Evolutionary conservation across 2,888 invertebrate genomes (phyloP), one percentile per base, ranked within the genome.

Genomic region (Diadegma fenestrale): DNA sequence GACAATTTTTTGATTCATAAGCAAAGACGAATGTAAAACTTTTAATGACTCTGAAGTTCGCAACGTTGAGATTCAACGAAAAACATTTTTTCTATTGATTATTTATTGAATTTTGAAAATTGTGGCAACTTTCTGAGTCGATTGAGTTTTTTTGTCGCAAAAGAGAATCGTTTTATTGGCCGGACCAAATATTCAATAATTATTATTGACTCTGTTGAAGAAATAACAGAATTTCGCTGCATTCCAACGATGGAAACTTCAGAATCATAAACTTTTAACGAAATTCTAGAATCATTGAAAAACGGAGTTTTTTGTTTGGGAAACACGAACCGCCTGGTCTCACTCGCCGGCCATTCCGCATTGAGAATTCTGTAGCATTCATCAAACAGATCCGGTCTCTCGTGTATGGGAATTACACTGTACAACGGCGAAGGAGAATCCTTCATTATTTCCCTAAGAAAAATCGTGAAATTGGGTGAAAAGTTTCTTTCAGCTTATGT

Each of bases 261-360:
- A n/a, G n/a, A n/a, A n/a, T n/a, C n/a, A n/a, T n/a, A n/a, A 8
- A 19, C 3, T 51, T 4, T 26, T 26, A 14, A 26, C 14, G 5
- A 6, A 26, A 26, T 58, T 12, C 1, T 10, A 14, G 1, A 5
- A 26, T 58, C 58, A 1, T 26, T 26, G 14, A 58, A 14, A 26
- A 6, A 26, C 26, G 4, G 26, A n/a, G 3, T 3, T 58, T 14
- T 3, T 14, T 14, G 1, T 26, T 14, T 10, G 1, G 3, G 1
- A 26, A 14, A 33, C 26, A 75, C 88, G 63, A 92, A 95, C 95
- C 98, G 95, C 82, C 97, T 97, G 51, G 96, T 96, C 93, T 96
- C 96, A 91, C 97, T 97, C 89, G 98, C 95, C 86, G 97, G 97
- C 98, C 98, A 98, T 95, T 98, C 97, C n/a, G 96, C 96, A 93